A percentile compares a stretch with the other conserved stretches of the same genome.
These are phyloP conservation scores for Furnarius figulus DNA, from an alignment of 2,113 vertebrate species.

Conservation along the genomic window DNA sequence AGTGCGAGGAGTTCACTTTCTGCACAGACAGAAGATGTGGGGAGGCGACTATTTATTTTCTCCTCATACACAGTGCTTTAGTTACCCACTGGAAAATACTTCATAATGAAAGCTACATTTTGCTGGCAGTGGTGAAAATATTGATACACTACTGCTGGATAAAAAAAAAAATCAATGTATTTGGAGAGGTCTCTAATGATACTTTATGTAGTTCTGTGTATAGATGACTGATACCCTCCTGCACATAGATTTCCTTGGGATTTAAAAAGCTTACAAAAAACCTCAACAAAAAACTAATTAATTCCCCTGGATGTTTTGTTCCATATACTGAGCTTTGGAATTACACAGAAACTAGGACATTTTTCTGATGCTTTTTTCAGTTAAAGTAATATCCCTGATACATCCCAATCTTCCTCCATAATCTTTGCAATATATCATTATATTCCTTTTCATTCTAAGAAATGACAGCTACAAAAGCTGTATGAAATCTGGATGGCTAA, in stretches of 20 bases:
- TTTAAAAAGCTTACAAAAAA: constrained; percentile 20
- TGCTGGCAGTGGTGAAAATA: constrained; percentile 36
- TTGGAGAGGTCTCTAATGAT: constrained; percentile 20
- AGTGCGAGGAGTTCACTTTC: background rate
- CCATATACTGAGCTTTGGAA: constrained; percentile 36
- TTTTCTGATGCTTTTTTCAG: constrained; percentile 24
- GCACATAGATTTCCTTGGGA: constrained; percentile 4
- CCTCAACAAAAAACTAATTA: constrained; percentile 41
- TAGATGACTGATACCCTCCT: constrained; percentile 17
- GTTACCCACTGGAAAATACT: constrained; percentile 26
- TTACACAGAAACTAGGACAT: constrained; percentile 39
- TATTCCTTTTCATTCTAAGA: background rate
- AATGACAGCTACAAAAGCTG: background rate
- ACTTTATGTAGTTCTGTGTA: constrained; percentile 19
- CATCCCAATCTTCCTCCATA: constrained; percentile 6
- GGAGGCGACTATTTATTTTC: constrained; percentile 11
- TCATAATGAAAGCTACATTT: constrained; percentile 3
- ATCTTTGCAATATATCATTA: constrained; percentile 39
- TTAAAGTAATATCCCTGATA: constrained; percentile 46
- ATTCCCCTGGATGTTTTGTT: constrained; percentile 57
- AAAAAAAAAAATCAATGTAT: constrained; percentile 2
- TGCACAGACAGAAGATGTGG: background rate
- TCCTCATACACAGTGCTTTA: background rate
- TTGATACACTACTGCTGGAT: background rate
- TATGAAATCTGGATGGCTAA: background rate